Evolutionary conservation across 2,113 vertebrate genomes (phyloP).

Genomic region (Rafetus swinhoei): DNA sequence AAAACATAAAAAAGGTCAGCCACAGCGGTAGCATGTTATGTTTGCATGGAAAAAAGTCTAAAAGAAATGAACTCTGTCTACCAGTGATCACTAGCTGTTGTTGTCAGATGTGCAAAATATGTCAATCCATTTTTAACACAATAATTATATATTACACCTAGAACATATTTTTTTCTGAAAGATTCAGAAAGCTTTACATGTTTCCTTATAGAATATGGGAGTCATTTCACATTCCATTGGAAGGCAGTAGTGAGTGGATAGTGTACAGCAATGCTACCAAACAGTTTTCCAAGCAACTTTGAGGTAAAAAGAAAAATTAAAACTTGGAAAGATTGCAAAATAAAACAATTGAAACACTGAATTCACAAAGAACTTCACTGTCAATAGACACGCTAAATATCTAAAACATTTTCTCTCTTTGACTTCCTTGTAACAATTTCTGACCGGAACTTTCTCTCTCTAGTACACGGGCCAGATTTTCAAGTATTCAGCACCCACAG

Average conservation of each 20-base stretch:
- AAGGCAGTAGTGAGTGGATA: not conserved
- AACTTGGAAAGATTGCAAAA: not conserved
- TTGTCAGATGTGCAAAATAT: not conserved
- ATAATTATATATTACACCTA: not conserved
- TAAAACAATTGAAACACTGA: not conserved
- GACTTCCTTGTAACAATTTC: not conserved
- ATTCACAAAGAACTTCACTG: not conserved
- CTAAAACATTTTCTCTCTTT: not conserved
- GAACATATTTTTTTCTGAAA: not conserved
- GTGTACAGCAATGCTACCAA: not conserved
- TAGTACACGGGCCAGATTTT: not conserved
- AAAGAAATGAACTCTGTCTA: not conserved
- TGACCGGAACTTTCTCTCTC: not conserved
- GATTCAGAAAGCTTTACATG: not conserved
- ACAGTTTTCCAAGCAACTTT: not conserved
- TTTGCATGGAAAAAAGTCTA: not conserved
- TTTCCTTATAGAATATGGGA: not conserved
- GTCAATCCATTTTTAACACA: not conserved
- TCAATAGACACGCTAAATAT: not conserved
- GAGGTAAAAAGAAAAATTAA: not conserved
- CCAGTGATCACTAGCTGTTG: not conserved
- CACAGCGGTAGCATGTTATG: not conserved
- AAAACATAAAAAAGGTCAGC: not conserved
- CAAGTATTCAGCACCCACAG: not conserved
- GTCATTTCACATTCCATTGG: not conserved